Conservation (phyloP, 1,140 invertebrate species). For the Hypothenemus hampei region DNA sequence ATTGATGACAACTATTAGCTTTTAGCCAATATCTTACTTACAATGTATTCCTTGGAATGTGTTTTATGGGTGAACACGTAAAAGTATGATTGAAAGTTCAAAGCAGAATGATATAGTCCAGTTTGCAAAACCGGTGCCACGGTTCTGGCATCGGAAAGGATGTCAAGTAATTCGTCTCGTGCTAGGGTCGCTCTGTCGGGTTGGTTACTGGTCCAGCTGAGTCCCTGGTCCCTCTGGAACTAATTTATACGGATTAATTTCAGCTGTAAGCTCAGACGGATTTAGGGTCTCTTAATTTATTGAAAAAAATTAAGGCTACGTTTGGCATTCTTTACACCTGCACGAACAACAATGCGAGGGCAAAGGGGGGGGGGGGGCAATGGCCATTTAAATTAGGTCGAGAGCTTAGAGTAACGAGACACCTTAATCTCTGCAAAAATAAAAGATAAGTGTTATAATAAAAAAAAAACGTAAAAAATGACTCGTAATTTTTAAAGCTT, state of each 20-base stretch:
- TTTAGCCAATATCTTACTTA: too few relatives aligned
- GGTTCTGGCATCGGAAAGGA: constrained; percentile 81
- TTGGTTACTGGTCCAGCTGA: constrained; percentile 43
- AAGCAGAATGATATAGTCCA: constrained; percentile 65
- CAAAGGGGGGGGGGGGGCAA: too few relatives aligned
- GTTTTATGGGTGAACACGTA: constrained; percentile 85
- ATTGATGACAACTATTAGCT: too few relatives aligned
- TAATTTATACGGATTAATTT: constrained; percentile 16
- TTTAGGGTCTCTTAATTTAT: constrained; percentile 10
- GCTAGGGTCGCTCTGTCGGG: constrained; percentile 39
- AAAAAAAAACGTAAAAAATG: too few relatives aligned
- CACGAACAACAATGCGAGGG: too few relatives aligned
- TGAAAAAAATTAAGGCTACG: constrained; percentile 11
- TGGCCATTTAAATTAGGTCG: too few relatives aligned
- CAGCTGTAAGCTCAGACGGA: neutral
- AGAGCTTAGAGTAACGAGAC: too few relatives aligned
- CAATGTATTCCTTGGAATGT: constrained; percentile 63
- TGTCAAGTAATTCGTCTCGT: constrained; percentile 77
- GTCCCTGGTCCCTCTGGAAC: constrained; percentile 20
- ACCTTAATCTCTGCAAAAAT: too few relatives aligned
- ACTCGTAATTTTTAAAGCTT: too few relatives aligned
- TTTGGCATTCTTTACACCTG: constrained; percentile 6
- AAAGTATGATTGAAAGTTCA: constrained; percentile 77
- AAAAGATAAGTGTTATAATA: too few relatives aligned
- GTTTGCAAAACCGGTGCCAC: constrained; percentile 68